Percentiles rank a stretch among this genome's conserved stretches.
phyloP scores from a whole-genome alignment of 2,113 vertebrate genomes.

The Perca fluviatilis region DNA sequence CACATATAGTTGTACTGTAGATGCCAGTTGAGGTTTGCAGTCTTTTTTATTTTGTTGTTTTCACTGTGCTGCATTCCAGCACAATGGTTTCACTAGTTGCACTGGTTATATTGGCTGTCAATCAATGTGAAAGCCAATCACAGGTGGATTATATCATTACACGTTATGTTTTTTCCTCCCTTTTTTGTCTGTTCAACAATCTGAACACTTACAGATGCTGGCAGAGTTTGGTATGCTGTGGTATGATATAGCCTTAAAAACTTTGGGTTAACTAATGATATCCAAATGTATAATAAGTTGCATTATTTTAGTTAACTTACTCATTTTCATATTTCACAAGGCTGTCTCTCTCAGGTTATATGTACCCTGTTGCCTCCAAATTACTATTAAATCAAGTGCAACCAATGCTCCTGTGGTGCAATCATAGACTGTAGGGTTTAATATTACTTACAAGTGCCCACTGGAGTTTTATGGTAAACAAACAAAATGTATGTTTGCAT shows the following conservation, averaged over 20 bases:
- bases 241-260: neutral
- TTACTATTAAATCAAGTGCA: neutral
- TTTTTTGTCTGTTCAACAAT: neutral
- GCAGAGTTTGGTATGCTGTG: neutral
- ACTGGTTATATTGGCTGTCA: slow-evolving; percentile 7
- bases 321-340: neutral
- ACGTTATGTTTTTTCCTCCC: neutral
- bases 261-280: neutral
- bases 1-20: neutral
- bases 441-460: neutral
- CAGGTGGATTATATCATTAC: slow-evolving; percentile 6
- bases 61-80: neutral
- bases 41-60: slow-evolving; percentile 3
- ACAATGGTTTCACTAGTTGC: neutral
- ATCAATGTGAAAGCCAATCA: slow-evolving; percentile 1
- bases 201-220: slow-evolving; percentile 28
- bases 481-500: neutral
- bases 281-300: neutral
- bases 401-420: neutral
- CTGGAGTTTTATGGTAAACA: neutral
- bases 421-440: no score
- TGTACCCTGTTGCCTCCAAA: neutral
- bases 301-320: neutral
- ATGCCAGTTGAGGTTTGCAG: neutral
- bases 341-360: neutral